Conservation (phyloP, 2,888 invertebrate genomes). For the Apamea anceps region DNA sequence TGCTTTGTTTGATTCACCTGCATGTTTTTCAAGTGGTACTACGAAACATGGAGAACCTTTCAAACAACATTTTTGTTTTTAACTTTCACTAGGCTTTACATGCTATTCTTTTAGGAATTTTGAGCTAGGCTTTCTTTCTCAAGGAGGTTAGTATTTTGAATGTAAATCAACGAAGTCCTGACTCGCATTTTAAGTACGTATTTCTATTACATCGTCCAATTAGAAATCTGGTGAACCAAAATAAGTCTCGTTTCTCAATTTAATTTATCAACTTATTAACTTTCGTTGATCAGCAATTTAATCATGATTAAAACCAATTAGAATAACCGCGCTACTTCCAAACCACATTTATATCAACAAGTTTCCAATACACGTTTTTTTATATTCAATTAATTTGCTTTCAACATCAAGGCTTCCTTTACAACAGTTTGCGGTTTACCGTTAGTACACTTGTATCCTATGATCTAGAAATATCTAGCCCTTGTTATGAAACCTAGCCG, state of each 20-base stretch:
- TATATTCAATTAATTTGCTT: constrained; percentile 44
- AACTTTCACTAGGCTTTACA: constrained; percentile 58
- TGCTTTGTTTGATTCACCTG: constrained; percentile 65
- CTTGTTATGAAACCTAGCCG: constrained; percentile 83
- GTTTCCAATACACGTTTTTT: constrained; percentile 21
- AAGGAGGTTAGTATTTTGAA: constrained; percentile 13
- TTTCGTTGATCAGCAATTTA: not conserved
- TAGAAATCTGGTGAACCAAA: not conserved
- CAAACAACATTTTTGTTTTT: constrained; percentile 60
- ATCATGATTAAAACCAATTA: constrained; percentile 28
- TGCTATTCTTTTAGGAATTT: constrained; percentile 22
- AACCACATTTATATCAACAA: constrained; percentile 14
- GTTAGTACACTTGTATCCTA: constrained; percentile 74
- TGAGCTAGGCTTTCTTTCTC: constrained; percentile 37
- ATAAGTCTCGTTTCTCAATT: not conserved
- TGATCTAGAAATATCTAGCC: constrained; percentile 82
- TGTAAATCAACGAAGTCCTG: not conserved
- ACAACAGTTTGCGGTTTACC: constrained; percentile 72
- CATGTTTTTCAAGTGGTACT: constrained; percentile 58
- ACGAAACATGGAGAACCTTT: constrained; percentile 71
- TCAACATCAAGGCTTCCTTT: constrained; percentile 52
- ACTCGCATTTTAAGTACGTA: not conserved
- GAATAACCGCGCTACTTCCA: not conserved
- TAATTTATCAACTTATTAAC: not conserved
- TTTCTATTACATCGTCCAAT: not conserved